Percentiles rank a stretch among this genome's conserved stretches.
phyloP scores from a whole-genome alignment of 2,113 vertebrate genomes.

The Atherinomorus stipes region DNA sequence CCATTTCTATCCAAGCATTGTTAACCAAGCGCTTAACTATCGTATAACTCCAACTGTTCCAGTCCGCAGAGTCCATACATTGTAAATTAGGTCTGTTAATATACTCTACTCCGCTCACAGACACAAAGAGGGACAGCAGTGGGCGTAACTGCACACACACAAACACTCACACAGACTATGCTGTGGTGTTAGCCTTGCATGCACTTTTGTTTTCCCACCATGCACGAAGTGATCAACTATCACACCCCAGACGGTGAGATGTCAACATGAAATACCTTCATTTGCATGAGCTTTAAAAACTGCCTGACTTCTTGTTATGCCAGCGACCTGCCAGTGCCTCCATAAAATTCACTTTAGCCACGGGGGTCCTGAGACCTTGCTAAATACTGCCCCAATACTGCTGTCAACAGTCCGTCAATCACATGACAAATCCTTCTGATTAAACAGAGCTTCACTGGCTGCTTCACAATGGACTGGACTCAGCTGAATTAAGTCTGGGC shows the following conservation, averaged over 20 bases:
- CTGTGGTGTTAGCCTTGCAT: slow-evolving; percentile 42
- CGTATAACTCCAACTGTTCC: slow-evolving; percentile 77
- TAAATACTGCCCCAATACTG: slow-evolving; percentile 84
- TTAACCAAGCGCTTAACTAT: slow-evolving; percentile 80
- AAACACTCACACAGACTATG: slow-evolving; percentile 28
- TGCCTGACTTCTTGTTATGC: slow-evolving; percentile 80
- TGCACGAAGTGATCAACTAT: slow-evolving; percentile 81
- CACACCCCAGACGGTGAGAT: slow-evolving; percentile 77
- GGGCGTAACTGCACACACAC: slow-evolving; percentile 60
- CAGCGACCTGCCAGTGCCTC: slow-evolving; percentile 81
- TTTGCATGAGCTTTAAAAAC: slow-evolving; percentile 81
- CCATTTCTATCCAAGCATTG: slow-evolving; percentile 65
- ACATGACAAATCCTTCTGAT: slow-evolving; percentile 77
- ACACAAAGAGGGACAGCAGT: slow-evolving; percentile 60
- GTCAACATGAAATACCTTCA: slow-evolving; percentile 82
- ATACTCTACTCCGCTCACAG: slow-evolving; percentile 56
- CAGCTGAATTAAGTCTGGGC: slow-evolving; percentile 48
- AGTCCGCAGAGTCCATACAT: slow-evolving; percentile 76
- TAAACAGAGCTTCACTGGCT: slow-evolving; percentile 66
- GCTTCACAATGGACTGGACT: slow-evolving; percentile 57
- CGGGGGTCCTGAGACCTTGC: slow-evolving; percentile 81
- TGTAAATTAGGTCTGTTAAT: slow-evolving; percentile 81
- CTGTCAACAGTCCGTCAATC: slow-evolving; percentile 86
- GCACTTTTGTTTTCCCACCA: slow-evolving; percentile 69
- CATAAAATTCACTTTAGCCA: slow-evolving; percentile 85